These are phyloP conservation scores for Fragum whitleyi DNA, from an alignment of 2,888 invertebrate species.

Conservation along the genomic window DNA sequence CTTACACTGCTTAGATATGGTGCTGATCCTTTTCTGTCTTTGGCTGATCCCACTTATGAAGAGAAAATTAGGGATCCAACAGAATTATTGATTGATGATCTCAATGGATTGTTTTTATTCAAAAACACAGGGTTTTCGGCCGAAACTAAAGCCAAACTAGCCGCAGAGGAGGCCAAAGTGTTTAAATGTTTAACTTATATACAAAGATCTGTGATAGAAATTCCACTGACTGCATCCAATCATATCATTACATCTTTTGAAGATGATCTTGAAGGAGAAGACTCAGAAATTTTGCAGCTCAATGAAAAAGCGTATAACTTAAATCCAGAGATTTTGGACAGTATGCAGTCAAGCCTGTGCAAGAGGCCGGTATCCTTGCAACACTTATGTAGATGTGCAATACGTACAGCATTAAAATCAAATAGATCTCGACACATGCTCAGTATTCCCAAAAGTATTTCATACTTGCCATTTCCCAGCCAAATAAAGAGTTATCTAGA, in stretches of 20 bases:
- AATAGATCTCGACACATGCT: slow-evolving; percentile 3
- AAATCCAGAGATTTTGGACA: slow-evolving; percentile 57
- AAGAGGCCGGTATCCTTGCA: slow-evolving; percentile 57
- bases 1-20: slow-evolving; percentile 64
- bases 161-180: slow-evolving; percentile 61
- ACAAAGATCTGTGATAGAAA: slow-evolving; percentile 49
- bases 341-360: slow-evolving; percentile 46
- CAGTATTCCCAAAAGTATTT: slow-evolving; percentile 60
- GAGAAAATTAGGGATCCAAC: slow-evolving; percentile 56
- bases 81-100: slow-evolving; percentile 64
- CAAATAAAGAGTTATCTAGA: slow-evolving; percentile 65
- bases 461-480: slow-evolving; percentile 59
- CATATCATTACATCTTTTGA: slow-evolving; percentile 50
- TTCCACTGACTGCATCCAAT: slow-evolving; percentile 55
- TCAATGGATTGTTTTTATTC: slow-evolving; percentile 69
- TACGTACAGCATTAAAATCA: slow-evolving; percentile 42
- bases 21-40: slow-evolving; percentile 61
- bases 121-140: slow-evolving; percentile 65
- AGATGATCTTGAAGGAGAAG: slow-evolving; percentile 14
- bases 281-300: not conserved
- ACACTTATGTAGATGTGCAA: slow-evolving; percentile 62
- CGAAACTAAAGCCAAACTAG: slow-evolving; percentile 57
- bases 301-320: slow-evolving; percentile 61
- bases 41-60: slow-evolving; percentile 32
- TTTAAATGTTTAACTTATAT: slow-evolving; percentile 61